Evolutionary conservation across 2,888 invertebrate species (phyloP), one percentile per base, ranked within the genome.

Genomic region (Carabus problematicus): DNA sequence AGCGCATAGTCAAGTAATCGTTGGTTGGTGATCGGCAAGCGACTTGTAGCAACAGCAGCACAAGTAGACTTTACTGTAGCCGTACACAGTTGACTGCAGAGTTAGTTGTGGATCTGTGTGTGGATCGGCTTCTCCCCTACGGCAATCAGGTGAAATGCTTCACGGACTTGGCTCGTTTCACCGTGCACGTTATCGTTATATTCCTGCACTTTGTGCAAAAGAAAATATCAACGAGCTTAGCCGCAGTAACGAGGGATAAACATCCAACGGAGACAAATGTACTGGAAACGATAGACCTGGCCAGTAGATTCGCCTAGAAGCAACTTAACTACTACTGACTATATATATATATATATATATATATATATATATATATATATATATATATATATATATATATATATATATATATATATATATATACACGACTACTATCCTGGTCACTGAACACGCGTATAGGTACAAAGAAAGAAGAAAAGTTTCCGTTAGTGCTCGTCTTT

Each of bases 61-160:
- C 3, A 2, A 29, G 29, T 29, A 29, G 29, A 29, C 29, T 29
- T 29, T 29, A 6, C 6, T 29, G 29, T 29, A 29, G 29, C 6
- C 6, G 29, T 29, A n/a, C 6, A 6, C 6, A 29, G 3, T 29
- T 29, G 29, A n/a, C n/a, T 29, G 29, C 6, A 29, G 2, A 29
- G n/a, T n/a, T n/a, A n/a, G n/a, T n/a, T 29, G 29, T 29, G 29
- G 2, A 6, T 29, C 6, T 29, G 29, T 29, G 29, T 29, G 29
- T 29, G 29, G 29, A 29, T 29, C 29, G 29, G 6, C 14, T 16
- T 49, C 8, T 14, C 18, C 49, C 49, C 49, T 49, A 16, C 18
- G 49, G 49, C 49, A 49, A 49, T 49, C 49, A 49, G 49, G 49
- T 49, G 49, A 49, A 49, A 49, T 49, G 16, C 49, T 49, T 49